phyloP scores from a whole-genome alignment of 1,140 invertebrate species.

The Aphis craccivora region DNA sequence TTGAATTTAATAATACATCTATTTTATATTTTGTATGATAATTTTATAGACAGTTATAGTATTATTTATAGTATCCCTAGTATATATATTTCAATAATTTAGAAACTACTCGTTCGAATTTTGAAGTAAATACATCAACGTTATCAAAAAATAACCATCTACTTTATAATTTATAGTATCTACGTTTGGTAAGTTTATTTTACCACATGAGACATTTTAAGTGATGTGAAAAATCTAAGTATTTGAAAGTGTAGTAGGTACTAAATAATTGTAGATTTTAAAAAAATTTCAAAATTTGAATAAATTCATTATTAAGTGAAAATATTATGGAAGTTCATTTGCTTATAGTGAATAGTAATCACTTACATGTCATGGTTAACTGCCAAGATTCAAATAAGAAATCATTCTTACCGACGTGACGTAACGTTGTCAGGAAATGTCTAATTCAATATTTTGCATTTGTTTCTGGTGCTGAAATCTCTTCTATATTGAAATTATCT shows the following conservation, averaged over 20 bases:
- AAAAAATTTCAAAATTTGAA: not conserved
- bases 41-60: too few relatives aligned
- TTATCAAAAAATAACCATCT: not conserved
- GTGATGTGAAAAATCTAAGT: not conserved
- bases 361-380: not conserved
- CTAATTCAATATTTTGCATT: not conserved
- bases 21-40: not conserved
- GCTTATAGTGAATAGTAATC: not conserved
- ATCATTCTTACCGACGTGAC: not conserved
- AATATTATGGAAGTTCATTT: not conserved
- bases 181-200: not conserved
- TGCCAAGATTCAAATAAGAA: not conserved
- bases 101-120: not conserved
- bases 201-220: not conserved
- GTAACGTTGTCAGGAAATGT: not conserved
- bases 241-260: not conserved
- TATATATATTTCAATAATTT: too few relatives aligned
- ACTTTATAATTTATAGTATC: not conserved
- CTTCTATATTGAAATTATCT: not conserved
- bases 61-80: too few relatives aligned
- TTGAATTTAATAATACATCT: not conserved
- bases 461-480: not conserved
- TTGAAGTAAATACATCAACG: not conserved
- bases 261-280: not conserved
- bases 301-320: not conserved